Conservation (phyloP, 23 tunicate genomes). For the Corella eumyota region DNA sequence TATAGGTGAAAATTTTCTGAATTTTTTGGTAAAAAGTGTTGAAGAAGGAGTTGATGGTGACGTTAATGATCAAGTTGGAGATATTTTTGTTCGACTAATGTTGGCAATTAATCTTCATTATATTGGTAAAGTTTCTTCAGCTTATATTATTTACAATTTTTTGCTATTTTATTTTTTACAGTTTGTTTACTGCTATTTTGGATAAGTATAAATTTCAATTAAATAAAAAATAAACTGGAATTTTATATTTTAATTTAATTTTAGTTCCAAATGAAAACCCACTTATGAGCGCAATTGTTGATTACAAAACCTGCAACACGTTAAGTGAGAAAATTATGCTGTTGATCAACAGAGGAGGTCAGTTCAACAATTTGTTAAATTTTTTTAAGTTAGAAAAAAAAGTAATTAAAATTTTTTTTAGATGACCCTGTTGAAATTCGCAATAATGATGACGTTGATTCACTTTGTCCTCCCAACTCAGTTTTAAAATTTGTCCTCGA, state of each 20-base stretch:
- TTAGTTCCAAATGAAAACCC: constrained; percentile 51
- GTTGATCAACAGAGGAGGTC: constrained; percentile 78
- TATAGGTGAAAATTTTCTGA: constrained; percentile 30
- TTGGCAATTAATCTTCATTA: constrained; percentile 74
- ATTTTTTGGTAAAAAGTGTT: constrained; percentile 16
- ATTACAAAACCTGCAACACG: constrained; percentile 19
- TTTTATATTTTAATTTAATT: constrained; percentile 6
- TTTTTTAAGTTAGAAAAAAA: too few species aligned
- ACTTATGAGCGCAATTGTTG: constrained; percentile 24
- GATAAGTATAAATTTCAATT: too few species aligned
- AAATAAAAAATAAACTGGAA: too few species aligned
- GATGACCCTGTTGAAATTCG: constrained; percentile 61
- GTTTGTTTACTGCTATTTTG: background rate
- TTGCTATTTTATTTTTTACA: background rate
- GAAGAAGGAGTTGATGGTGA: constrained; percentile 34
- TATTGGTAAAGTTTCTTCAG: constrained; percentile 26
- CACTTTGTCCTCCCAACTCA: constrained; percentile 27
- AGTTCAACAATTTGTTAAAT: too few species aligned
- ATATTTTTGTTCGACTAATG: constrained; percentile 53
- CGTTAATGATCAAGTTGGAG: constrained; percentile 32
- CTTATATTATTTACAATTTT: background rate
- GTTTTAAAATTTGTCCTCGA: constrained; percentile 83
- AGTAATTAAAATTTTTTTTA: background rate
- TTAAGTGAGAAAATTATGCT: constrained; percentile 73
- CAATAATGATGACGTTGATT: constrained; percentile 1